These are phyloP conservation scores for Lytechinus pictus DNA, from an alignment of 35 echinoderm and acorn worm genomes.

Conservation along the genomic window DNA sequence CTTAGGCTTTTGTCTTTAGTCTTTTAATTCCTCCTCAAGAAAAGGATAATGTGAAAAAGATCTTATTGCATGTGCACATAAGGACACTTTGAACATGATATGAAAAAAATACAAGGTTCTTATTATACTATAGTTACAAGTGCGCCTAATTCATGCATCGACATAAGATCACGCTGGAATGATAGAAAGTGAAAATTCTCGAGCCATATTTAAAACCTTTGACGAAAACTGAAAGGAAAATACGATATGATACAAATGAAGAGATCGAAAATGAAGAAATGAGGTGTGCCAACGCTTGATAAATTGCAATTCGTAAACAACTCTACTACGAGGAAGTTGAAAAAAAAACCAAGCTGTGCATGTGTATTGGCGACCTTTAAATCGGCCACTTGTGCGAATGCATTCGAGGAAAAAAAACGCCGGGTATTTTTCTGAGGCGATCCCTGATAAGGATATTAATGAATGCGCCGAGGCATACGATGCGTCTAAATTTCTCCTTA, in stretches of 20 bases:
- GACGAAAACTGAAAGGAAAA: not conserved
- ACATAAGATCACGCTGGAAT: too few species aligned
- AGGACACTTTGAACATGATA: too few species aligned
- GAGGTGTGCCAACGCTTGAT: not conserved
- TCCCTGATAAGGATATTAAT: slow-evolving; percentile 47
- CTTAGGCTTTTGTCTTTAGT: too few species aligned
- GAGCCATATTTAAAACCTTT: not conserved
- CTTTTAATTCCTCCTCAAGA: too few species aligned
- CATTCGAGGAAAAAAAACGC: not conserved
- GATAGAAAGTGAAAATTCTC: too few species aligned
- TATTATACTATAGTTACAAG: too few species aligned
- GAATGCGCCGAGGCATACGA: slow-evolving; percentile 53
- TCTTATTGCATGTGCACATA: too few species aligned
- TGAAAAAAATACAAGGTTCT: too few species aligned
- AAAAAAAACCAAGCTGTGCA: not conserved
- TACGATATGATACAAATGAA: not conserved
- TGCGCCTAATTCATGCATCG: too few species aligned
- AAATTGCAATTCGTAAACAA: not conserved
- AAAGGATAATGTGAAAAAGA: too few species aligned
- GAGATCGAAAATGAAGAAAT: not conserved
- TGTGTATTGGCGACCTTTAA: slow-evolving; percentile 16
- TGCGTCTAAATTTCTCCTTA: slow-evolving; percentile 60
- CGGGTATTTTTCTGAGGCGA: slow-evolving; percentile 17
- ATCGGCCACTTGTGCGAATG: slow-evolving; percentile 34
- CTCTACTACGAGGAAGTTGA: not conserved